phyloP scores from a whole-genome alignment of 2,113 vertebrate species.

The Mormyrus iriodes region DNA sequence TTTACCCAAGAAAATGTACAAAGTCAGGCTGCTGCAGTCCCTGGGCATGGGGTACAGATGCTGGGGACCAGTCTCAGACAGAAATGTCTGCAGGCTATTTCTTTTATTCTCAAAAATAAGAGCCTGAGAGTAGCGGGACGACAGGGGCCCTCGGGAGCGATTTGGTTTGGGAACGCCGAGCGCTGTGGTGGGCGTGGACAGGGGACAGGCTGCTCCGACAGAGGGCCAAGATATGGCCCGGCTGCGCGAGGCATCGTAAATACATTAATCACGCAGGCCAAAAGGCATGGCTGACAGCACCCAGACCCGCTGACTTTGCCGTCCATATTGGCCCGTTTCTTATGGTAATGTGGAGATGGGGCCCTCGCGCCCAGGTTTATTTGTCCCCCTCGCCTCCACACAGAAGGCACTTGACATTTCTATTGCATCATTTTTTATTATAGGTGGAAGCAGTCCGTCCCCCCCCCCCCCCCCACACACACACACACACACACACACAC shows the following conservation, averaged over 20 bases:
- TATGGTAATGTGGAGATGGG: conserved; percentile 81
- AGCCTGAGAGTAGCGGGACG: background rate
- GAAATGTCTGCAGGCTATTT: background rate
- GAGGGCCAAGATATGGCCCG: conserved; percentile 61
- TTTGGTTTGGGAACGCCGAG: conserved; percentile 8
- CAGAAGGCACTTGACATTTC: conserved; percentile 58
- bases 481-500: too few species aligned
- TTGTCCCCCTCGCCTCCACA: conserved; percentile 58
- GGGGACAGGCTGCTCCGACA: conserved; percentile 47
- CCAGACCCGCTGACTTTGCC: conserved; percentile 66
- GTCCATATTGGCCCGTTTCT: conserved; percentile 76
- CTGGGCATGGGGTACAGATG: background rate
- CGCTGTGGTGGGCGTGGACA: background rate
- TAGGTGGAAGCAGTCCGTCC: conserved; percentile 50
- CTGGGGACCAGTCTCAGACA: background rate
- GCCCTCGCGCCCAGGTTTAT: conserved; percentile 66
- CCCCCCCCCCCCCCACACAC: conserved; percentile 46
- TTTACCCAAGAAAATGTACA: background rate
- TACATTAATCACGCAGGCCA: conserved; percentile 91
- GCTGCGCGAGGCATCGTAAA: conserved; percentile 90
- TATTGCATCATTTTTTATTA: conserved; percentile 55
- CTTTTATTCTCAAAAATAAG: background rate
- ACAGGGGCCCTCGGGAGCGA: background rate
- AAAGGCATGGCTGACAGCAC: conserved; percentile 82
- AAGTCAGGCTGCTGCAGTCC: background rate